These are phyloP conservation scores for Aporophyla nigra DNA, from an alignment of 2,888 invertebrate species.

Conservation along the genomic window DNA sequence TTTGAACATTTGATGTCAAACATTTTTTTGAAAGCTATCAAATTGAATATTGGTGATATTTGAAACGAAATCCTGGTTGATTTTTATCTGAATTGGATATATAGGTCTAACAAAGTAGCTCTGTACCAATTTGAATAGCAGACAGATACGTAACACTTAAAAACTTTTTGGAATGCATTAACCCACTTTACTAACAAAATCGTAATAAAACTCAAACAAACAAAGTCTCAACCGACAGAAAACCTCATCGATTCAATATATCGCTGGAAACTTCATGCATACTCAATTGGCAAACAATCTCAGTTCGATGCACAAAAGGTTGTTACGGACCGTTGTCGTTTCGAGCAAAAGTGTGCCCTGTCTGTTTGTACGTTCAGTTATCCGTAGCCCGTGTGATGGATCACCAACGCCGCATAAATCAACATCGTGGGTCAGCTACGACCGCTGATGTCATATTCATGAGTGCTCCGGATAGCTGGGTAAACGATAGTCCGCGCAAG, in stretches of 20 bases:
- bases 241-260: slow-evolving; percentile 75
- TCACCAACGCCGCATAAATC: slow-evolving; percentile 83
- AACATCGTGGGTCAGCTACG: slow-evolving; percentile 79
- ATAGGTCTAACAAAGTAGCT: slow-evolving; percentile 11
- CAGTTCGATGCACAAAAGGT: slow-evolving; percentile 70
- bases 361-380: slow-evolving; percentile 72
- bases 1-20: slow-evolving; percentile 8
- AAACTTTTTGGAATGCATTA: slow-evolving; percentile 55
- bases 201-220: slow-evolving; percentile 64
- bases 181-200: slow-evolving; percentile 62
- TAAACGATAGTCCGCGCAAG: slow-evolving; percentile 75
- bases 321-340: slow-evolving; percentile 67
- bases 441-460: slow-evolving; percentile 89
- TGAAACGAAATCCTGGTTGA: not conserved
- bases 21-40: slow-evolving; percentile 5
- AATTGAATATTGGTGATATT: not conserved
- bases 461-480: slow-evolving; percentile 74
- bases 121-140: slow-evolving; percentile 1
- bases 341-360: slow-evolving; percentile 72
- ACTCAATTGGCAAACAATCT: slow-evolving; percentile 78
- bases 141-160: slow-evolving; percentile 37
- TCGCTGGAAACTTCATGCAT: slow-evolving; percentile 78
- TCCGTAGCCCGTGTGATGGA: slow-evolving; percentile 80
- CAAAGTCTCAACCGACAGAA: slow-evolving; percentile 68
- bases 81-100: slow-evolving; percentile 2